Base-by-base conservation (phyloP, 2,888 invertebrate species). In the Cryptophagus acutangulus region DNA sequence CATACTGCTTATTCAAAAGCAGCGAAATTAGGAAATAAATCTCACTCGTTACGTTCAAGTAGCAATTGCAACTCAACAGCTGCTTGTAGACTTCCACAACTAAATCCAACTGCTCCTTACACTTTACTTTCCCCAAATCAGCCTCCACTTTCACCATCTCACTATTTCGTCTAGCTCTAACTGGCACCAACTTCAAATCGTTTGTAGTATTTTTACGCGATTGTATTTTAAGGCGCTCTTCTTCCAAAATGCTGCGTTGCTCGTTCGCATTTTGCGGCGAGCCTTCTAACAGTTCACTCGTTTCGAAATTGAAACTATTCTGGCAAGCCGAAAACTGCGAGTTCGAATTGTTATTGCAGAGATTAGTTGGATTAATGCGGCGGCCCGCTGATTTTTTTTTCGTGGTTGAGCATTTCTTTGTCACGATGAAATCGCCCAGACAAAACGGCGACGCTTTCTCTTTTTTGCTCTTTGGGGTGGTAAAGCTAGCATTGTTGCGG, bases 21-120 rank as follows among this genome's bases (percentile, higher is more conserved):
- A 87, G 71, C 0, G 82, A 78, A 54, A 84, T 73, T 14, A 85
- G 60, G 66, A 82, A 84, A 65, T 82, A 80, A 41, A 87, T 68
- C 64, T 86, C 86, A 1, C 79, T 76, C 46, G 78, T 75, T 2
- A 81, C 61, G 66, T 82, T 84, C 16, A 82, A 65, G 15, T 82
- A 74, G 36, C 82, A 67, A 59, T 79, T 77, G 54, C 75, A 73
- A 48, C 75, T 73, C 8, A 85, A 62, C 46, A 84, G 69, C 36
- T 65, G 60, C 33, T 75, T 70, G 49, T 84, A 85, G 25, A 84
- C 66, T 41, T 71, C 59, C 1, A 75, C 68, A 17, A 84, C 55
- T 16, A 72, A 57, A 49, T 82, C 74, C 1, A 86, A 61, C 51
- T 74, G 67, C 0, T 74, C 69, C 46, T 67, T 70, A 51, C 72